Conservation (phyloP, 23 tunicate genomes). For the Styela clava region DNA sequence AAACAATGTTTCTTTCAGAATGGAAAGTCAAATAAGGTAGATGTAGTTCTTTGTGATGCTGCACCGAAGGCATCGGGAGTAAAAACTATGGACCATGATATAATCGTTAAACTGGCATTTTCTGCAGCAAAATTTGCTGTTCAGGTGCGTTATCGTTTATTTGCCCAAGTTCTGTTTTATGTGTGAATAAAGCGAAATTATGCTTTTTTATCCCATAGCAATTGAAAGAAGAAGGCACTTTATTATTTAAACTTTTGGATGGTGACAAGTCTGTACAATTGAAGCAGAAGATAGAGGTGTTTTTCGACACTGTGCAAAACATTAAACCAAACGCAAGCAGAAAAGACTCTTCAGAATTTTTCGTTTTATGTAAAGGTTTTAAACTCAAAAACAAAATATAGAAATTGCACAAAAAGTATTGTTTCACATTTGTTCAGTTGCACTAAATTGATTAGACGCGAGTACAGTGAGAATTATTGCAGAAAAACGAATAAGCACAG, state of each 20-base stretch:
- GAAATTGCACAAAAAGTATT: neutral
- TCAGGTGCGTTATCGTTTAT: no score
- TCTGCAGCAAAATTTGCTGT: conserved; percentile 42
- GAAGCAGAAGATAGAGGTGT: conserved; percentile 2
- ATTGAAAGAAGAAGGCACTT: conserved; percentile 46
- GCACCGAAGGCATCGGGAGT: conserved; percentile 70
- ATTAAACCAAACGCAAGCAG: conserved; percentile 78
- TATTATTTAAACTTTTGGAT: conserved; percentile 50
- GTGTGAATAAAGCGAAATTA: no score
- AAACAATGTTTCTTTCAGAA: no score
- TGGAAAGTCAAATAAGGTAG: conserved; percentile 26
- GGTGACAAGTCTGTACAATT: conserved; percentile 38
- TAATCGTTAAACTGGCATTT: conserved; percentile 22
- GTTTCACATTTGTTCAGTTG: no score
- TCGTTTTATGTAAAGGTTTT: conserved; percentile 58
- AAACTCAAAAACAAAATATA: neutral
- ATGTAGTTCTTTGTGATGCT: conserved; percentile 83
- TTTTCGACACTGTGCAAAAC: conserved; percentile 31
- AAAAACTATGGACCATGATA: conserved; percentile 34
- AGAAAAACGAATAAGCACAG: no score
- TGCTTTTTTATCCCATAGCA: conserved; percentile 11
- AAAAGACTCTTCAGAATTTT: conserved; percentile 62
- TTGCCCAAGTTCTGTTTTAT: no score
- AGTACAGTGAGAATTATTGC: no score
- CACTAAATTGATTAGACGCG: no score